Conservation (phyloP, 2,113 vertebrate genomes). For the Neodon shergylaensis region DNA sequence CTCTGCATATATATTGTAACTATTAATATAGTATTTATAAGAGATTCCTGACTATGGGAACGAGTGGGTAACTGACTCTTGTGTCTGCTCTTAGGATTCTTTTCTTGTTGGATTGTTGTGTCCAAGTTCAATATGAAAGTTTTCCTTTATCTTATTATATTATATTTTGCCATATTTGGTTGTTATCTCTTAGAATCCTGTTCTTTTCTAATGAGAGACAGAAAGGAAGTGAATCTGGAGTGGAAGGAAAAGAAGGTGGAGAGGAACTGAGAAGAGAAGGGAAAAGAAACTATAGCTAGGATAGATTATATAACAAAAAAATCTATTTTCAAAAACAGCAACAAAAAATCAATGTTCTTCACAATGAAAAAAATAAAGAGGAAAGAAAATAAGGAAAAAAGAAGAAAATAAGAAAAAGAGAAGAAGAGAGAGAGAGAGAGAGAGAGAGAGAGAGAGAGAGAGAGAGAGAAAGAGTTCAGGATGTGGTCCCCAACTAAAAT, state of each 20-base stretch:
- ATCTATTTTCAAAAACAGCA: neutral
- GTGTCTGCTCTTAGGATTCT: neutral
- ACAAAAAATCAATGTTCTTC: neutral
- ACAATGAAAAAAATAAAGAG: neutral
- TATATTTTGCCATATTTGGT: neutral
- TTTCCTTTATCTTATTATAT: neutral
- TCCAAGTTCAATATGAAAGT: neutral
- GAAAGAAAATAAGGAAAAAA: no score
- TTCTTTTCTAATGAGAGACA: neutral
- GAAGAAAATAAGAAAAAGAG: no score
- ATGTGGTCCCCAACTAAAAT: no score
- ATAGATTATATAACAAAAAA: neutral
- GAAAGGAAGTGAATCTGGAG: neutral
- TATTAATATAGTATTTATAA: neutral
- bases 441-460: no score
- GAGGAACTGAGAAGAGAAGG: neutral
- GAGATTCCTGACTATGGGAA: neutral
- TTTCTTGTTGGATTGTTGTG: neutral
- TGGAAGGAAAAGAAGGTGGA: no score
- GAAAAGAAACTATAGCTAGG: neutral
- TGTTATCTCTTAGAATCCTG: neutral
- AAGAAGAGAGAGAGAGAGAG: no score
- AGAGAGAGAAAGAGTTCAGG: no score
- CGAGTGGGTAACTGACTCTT: neutral
- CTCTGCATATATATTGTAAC: neutral